Evolutionary conservation across 2,113 vertebrate species (phyloP), one percentile per base, ranked within the genome.

Genomic region (Parotia lawesii): DNA sequence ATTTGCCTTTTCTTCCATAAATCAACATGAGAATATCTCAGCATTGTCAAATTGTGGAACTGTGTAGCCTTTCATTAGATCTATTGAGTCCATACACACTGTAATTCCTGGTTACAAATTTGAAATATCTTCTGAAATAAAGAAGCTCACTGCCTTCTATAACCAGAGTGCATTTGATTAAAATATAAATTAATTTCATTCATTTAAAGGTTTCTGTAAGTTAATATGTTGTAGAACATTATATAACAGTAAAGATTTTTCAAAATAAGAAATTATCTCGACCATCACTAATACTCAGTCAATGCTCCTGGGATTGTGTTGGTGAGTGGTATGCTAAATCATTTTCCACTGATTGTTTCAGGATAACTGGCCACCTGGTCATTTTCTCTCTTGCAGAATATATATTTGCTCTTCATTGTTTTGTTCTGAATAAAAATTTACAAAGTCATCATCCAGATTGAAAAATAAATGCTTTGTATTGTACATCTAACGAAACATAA

Each of bases 111-210:
- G 23, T 69, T 93, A 87, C 92, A 91, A 90, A 88, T 95, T 83
- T 92, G 60, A 97, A 96, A 90, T 61, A 89, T 87, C 72, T 81
- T 95, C 74, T 44, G 29, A 95, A 95, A 91, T 87, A 88, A 76
- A 84, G 73, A 45, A 62, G 19, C 38, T 80, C 9, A 12, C 56
- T 96, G 92, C 42, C 8, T 69, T 65, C 21, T 77, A 73, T 44
- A 81, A 94, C 5, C 42, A 85, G 65, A 89, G 67, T 53, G 7
- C 5, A 15, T 65, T 84, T 76, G 15, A 69, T 81, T 95, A 45
- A 82, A 91, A 80, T 40, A 74, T 74, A 87, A 89, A 83, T 51
- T 73, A 35, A 61, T 65, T n/a, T 3, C 6, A 29, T 76, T 78
- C 3, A 29, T 65, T 79, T 95, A 81, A 88, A 81, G 54, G 7